These are phyloP conservation scores for Arnoldichthys spilopterus DNA, from an alignment of 2,797 vertebrate species.

Conservation along the genomic window DNA sequence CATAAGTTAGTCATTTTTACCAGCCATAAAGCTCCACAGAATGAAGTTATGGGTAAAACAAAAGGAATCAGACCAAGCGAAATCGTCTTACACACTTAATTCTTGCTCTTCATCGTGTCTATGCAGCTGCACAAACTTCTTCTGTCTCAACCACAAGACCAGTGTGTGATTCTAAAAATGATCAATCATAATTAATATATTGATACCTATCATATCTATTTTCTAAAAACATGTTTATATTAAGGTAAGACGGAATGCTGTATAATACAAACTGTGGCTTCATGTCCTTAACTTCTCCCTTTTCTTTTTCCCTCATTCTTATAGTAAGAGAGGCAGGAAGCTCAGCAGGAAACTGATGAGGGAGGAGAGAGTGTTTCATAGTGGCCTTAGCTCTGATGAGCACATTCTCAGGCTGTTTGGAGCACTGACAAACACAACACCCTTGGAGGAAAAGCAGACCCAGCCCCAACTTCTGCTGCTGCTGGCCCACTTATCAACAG, in stretches of 20 bases:
- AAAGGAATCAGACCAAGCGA: neutral
- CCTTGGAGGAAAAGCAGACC: slow-evolving; percentile 22
- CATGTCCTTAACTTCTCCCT: neutral
- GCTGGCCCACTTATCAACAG: slow-evolving; percentile 25
- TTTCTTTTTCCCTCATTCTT: neutral
- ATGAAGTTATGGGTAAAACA: neutral
- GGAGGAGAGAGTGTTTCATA: slow-evolving; percentile 17
- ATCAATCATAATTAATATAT: too few relatives aligned
- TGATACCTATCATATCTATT: too few relatives aligned
- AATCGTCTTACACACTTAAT: neutral
- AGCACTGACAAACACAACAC: slow-evolving; percentile 28
- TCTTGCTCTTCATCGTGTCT: too few relatives aligned
- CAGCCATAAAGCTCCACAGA: neutral
- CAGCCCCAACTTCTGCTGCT: slow-evolving; percentile 13
- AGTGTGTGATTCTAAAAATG: too few relatives aligned
- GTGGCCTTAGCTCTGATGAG: slow-evolving; percentile 23
- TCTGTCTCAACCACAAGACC: neutral
- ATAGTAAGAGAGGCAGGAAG: slow-evolving; percentile 19
- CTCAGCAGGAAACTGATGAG: slow-evolving; percentile 29
- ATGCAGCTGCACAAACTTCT: neutral
- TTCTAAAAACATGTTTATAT: neutral
- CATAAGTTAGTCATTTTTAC: neutral
- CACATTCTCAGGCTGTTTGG: slow-evolving; percentile 43
- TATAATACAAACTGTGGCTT: neutral
- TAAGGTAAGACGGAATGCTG: neutral